phyloP scores from a whole-genome alignment of 2,113 vertebrate species.

The Lepus americanus region DNA sequence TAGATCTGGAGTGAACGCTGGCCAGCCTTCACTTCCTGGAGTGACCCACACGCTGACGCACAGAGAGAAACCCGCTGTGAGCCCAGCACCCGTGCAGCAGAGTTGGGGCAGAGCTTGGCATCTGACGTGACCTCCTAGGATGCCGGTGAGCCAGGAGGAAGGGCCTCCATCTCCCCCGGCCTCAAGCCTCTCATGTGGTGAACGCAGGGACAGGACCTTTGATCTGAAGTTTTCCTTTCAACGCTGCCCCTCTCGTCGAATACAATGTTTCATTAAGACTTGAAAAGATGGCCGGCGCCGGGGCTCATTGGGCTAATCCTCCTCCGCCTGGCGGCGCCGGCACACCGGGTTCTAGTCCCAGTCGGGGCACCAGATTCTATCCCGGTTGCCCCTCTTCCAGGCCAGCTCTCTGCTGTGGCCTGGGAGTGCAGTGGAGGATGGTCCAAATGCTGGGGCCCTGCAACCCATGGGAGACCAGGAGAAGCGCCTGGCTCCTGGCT shows the following conservation, averaged over 20 bases:
- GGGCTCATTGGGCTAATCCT: too few species aligned
- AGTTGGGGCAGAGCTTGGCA: neutral
- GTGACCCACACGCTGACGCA: neutral
- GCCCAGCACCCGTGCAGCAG: neutral
- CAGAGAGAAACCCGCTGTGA: neutral
- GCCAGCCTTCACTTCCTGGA: neutral
- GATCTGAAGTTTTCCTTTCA: neutral
- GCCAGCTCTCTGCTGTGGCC: too few species aligned
- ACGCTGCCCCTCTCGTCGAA: neutral
- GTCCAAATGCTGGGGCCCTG: too few species aligned
- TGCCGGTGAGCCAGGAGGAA: neutral
- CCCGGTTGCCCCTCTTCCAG: too few species aligned
- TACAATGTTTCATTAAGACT: constrained; percentile 32
- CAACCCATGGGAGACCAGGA: too few species aligned
- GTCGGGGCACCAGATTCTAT: too few species aligned
- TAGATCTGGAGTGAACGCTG: constrained; percentile 40
- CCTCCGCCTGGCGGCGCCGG: too few species aligned
- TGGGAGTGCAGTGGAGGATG: too few species aligned
- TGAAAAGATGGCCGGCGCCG: too few species aligned
- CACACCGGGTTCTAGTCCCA: too few species aligned
- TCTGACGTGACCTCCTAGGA: neutral
- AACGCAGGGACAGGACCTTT: neutral
- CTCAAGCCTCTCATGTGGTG: neutral
- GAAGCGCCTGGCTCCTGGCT: too few species aligned
- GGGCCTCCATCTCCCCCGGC: neutral